Percentiles rank a stretch among this genome's conserved stretches.
phyloP scores from a whole-genome alignment of 2,797 vertebrate genomes.

The Sardinella longiceps region DNA sequence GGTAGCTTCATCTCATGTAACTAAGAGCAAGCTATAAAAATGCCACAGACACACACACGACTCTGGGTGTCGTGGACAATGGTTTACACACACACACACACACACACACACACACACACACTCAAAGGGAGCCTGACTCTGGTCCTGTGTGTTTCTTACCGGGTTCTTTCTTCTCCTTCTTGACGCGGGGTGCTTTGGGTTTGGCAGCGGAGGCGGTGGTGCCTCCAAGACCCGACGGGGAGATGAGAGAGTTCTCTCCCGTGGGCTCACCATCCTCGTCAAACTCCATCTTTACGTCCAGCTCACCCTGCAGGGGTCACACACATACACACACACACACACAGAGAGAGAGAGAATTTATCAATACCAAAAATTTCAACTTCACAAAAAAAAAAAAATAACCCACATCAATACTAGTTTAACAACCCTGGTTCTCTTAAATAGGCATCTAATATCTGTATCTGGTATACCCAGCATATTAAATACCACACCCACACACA shows the following conservation, averaged over 20 bases:
- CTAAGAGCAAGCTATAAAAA: too few species aligned
- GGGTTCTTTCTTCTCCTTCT: slow-evolving; percentile 92
- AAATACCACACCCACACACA: background rate
- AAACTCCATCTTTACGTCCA: slow-evolving; percentile 86
- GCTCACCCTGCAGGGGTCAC: slow-evolving; percentile 81
- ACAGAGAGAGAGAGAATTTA: too few species aligned
- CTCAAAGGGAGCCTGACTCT: too few species aligned
- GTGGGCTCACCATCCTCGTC: slow-evolving; percentile 88
- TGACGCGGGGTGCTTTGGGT: slow-evolving; percentile 80
- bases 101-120: too few species aligned
- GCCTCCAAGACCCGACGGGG: slow-evolving; percentile 55
- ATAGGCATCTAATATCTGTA: too few species aligned
- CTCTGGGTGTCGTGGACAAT: background rate
- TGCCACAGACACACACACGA: background rate
- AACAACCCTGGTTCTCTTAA: too few species aligned
- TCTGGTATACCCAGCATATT: too few species aligned
- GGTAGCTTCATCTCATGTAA: too few species aligned
- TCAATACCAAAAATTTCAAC: background rate
- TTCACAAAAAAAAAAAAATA: background rate
- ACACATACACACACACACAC: background rate
- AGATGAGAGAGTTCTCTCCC: slow-evolving; percentile 78
- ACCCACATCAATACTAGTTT: too few species aligned
- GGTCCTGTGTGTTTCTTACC: slow-evolving; percentile 69
- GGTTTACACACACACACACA: too few species aligned
- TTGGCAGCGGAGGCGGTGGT: too few species aligned